Evolutionary conservation across 2,888 invertebrate species (phyloP).

Genomic region (Malacosoma neustria): DNA sequence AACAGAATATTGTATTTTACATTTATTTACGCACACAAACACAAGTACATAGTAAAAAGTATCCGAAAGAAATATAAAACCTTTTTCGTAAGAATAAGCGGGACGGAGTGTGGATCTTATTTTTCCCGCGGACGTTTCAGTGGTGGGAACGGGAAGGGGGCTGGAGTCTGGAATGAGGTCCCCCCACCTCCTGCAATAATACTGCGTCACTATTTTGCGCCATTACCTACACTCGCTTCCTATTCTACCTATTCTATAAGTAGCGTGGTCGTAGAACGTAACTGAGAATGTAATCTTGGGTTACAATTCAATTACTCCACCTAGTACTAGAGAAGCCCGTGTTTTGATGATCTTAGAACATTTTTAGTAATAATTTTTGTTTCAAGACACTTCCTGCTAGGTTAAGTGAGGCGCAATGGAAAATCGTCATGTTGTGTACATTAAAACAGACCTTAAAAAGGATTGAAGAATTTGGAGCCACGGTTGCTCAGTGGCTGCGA

Average conservation of each 20-base stretch:
- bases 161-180: slow-evolving; percentile 32
- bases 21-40: slow-evolving; percentile 54
- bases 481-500: no score
- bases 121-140: slow-evolving; percentile 75
- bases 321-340: no score
- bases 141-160: slow-evolving; percentile 34
- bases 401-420: no score
- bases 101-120: slow-evolving; percentile 73
- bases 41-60: slow-evolving; percentile 28
- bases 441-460: no score
- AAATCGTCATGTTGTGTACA: no score
- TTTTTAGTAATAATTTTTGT: no score
- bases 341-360: no score
- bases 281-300: no score
- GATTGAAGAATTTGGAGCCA: no score
- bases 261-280: slow-evolving; percentile 56
- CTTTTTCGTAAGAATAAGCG: slow-evolving; percentile 69
- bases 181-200: slow-evolving; percentile 70
- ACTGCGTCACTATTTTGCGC: slow-evolving; percentile 77
- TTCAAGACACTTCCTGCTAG: no score
- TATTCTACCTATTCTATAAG: slow-evolving; percentile 75
- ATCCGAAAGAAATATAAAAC: slow-evolving; percentile 65
- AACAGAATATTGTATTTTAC: not conserved
- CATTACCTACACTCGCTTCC: slow-evolving; percentile 76
- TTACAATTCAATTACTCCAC: no score